A percentile compares a stretch with the other conserved stretches of the same genome.
These are phyloP conservation scores for Oreochromis aureus DNA, from an alignment of 2,113 vertebrate species.

Conservation along the genomic window DNA sequence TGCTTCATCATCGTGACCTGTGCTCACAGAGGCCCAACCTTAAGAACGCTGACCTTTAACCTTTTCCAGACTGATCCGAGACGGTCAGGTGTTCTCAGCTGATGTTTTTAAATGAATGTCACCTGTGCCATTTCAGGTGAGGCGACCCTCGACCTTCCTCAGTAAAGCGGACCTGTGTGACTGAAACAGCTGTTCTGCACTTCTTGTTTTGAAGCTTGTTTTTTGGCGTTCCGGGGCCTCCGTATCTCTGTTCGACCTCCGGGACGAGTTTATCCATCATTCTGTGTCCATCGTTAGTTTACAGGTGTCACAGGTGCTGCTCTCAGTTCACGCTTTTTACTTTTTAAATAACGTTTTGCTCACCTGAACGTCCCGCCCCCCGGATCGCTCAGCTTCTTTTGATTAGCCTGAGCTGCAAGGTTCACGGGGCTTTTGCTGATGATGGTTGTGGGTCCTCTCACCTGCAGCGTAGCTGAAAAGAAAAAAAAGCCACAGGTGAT, in stretches of 20 bases:
- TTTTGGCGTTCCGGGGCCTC: neutral
- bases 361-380: slow-evolving; percentile 78
- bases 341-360: neutral
- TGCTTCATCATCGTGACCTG: neutral
- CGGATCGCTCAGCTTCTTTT: slow-evolving; percentile 79
- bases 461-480: slow-evolving; percentile 54
- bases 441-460: slow-evolving; percentile 70
- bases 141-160: accelerated
- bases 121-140: neutral
- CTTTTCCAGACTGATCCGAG: neutral
- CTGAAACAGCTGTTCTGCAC: neutral
- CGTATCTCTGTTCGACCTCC: neutral
- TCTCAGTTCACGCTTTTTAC: neutral
- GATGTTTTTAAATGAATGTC: neutral
- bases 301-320: neutral
- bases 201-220: neutral
- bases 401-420: slow-evolving; percentile 76
- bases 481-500: accelerated
- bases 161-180: neutral
- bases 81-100: neutral
- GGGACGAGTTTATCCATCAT: accelerated
- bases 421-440: slow-evolving; percentile 65
- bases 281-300: neutral
- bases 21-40: neutral
- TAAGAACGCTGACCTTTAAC: neutral